A percentile compares a stretch with the other conserved stretches of the same genome.
Conservation (phyloP, 2,888 invertebrate species). For the Vesta saturnalis region DNA sequence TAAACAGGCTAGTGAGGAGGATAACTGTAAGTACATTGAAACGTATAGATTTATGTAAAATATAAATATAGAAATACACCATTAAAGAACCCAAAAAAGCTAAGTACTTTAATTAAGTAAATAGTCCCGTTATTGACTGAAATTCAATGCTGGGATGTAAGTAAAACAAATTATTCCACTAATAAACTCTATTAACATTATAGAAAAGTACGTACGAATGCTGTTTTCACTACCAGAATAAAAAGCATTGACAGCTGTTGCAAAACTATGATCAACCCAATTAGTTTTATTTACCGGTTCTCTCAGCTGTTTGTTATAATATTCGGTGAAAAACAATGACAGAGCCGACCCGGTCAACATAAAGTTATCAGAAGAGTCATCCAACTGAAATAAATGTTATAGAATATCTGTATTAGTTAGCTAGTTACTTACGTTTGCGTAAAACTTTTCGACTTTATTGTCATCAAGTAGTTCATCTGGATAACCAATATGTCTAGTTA, state of each 20-base stretch:
- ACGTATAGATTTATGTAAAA: too few species aligned
- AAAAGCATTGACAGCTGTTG: constrained; percentile 66
- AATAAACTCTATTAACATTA: too few species aligned
- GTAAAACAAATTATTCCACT: too few species aligned
- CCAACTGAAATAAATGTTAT: constrained; percentile 54
- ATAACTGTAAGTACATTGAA: too few species aligned
- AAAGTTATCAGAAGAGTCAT: constrained; percentile 60
- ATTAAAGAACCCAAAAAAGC: too few species aligned
- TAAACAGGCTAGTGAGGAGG: too few species aligned
- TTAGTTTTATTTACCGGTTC: constrained; percentile 65
- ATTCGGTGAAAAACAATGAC: constrained; percentile 64
- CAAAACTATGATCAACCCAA: constrained; percentile 64
- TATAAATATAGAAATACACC: too few species aligned
- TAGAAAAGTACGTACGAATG: constrained; percentile 70
- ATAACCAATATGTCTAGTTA: constrained; percentile 45
- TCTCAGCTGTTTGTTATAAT: constrained; percentile 63
- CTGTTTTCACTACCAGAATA: constrained; percentile 66
- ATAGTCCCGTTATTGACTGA: too few species aligned
- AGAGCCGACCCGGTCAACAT: constrained; percentile 63
- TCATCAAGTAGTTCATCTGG: constrained; percentile 48
- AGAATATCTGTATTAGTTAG: constrained; percentile 8
- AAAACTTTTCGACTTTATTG: constrained; percentile 42
- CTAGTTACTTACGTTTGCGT: constrained; percentile 54
- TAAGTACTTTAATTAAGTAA: too few species aligned
- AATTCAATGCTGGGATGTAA: too few species aligned